Percentiles rank a stretch among this genome's conserved stretches.
phyloP scores from a whole-genome alignment of 2,888 invertebrate genomes.

The Ennomos erosarius region DNA sequence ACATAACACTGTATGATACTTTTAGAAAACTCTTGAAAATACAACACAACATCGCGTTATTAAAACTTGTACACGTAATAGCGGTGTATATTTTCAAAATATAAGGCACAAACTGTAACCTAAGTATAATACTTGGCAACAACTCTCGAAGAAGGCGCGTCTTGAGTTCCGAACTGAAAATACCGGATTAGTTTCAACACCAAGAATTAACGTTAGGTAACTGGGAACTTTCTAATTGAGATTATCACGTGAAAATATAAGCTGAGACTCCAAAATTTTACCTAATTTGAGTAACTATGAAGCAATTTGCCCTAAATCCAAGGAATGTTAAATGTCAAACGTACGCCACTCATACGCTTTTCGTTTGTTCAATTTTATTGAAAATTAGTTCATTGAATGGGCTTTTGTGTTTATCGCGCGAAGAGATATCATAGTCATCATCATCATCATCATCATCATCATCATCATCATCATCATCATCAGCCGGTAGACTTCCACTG shows the following conservation, averaged over 20 bases:
- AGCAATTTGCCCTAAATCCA: too few species aligned
- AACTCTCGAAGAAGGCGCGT: slow-evolving; percentile 13
- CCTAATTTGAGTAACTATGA: neutral
- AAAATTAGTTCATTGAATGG: too few species aligned
- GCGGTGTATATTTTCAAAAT: neutral
- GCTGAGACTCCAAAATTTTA: slow-evolving; percentile 11
- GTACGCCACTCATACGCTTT: too few species aligned
- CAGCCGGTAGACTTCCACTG: too few species aligned
- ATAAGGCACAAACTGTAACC: slow-evolving; percentile 6
- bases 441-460: too few species aligned
- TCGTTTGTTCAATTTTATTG: too few species aligned
- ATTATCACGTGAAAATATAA: slow-evolving; percentile 57
- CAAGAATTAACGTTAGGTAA: slow-evolving; percentile 41
- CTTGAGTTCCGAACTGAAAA: slow-evolving; percentile 33
- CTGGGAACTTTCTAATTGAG: slow-evolving; percentile 58
- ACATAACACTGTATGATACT: neutral
- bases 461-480: too few species aligned
- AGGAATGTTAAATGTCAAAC: too few species aligned
- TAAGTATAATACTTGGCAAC: slow-evolving; percentile 20
- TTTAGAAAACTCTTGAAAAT: too few species aligned
- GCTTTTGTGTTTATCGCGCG: too few species aligned
- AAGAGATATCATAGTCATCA: too few species aligned
- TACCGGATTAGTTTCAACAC: slow-evolving; percentile 49
- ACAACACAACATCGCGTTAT: neutral
- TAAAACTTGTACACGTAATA: neutral